Evolutionary conservation across 2,797 vertebrate species (phyloP), one percentile per base, ranked within the genome.

Genomic region (Lepus oiostolus): DNA sequence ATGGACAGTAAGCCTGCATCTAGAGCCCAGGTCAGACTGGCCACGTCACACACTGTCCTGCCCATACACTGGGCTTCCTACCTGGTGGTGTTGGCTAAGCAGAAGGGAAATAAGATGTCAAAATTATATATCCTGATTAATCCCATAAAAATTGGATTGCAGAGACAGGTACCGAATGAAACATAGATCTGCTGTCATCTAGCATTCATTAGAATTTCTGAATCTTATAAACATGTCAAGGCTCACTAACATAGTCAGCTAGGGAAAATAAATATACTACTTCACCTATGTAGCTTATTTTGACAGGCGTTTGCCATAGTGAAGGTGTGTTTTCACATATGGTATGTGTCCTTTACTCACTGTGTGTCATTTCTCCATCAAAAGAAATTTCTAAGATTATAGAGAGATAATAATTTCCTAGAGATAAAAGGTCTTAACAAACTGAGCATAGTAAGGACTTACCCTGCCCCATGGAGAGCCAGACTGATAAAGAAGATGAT

Each of bases 381-480:
- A 72, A 79, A 81, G 70, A 58, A 38, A 58, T 67, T 74, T 28
- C 74, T 85, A 19, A 83, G 76, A 85, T 91, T 38, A 63, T 80
- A 58, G 54, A 58, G 54, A 58, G 4, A 16, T 58, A 58, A 58
- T 58, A 58, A 58, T 16, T 58, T 58, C 54, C 16, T 58, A 58
- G 54, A 58, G 17, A 58, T 58, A 67, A 35, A 77, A 42, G 58
- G n/a, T 75, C 22, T 76, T 38, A 11, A 3, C 1, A 38, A 11
- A 19, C 8, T 9, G 47, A 79, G 35, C 10, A 42, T 42, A 47
- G 28, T 16, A 2, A 28, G 90, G 62, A 97, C 98, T 98, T 98
- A 99, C 99, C 99, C 98, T 81, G 95, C 97, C 35, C 99, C 99
- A n/a, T 99, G 99, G 92, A 98, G 62, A 93, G 97, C 96, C 96